A percentile compares a stretch with the other conserved stretches of the same genome.
Evolutionary conservation across 1,140 invertebrate genomes (phyloP).

Genomic region (Caerostris darwini): DNA sequence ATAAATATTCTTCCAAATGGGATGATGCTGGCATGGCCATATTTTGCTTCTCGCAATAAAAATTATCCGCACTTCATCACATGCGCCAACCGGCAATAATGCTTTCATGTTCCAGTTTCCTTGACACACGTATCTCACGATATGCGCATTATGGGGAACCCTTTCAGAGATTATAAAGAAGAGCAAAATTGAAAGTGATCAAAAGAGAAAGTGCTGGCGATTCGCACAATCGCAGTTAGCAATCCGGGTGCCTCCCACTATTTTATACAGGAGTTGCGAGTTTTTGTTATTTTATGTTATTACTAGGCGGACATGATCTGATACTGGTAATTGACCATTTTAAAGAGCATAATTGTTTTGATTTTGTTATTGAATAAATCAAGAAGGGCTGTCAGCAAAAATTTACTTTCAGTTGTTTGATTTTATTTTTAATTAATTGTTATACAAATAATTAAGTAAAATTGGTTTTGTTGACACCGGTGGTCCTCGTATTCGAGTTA

Average conservation of each 20-base stretch:
- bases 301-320: not conserved
- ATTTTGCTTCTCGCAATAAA: constrained; percentile 18
- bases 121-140: constrained; percentile 26
- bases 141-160: not conserved
- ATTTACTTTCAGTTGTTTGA: too few species aligned
- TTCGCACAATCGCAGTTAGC: not conserved
- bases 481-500: too few species aligned
- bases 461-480: too few species aligned
- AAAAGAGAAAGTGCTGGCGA: not conserved
- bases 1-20: not conserved
- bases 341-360: too few species aligned
- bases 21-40: not conserved
- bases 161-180: not conserved
- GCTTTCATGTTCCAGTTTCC: constrained; percentile 17
- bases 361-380: too few species aligned
- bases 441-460: too few species aligned
- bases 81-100: not conserved
- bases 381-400: too few species aligned
- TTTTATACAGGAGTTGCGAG: not conserved
- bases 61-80: constrained; percentile 15
- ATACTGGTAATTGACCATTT: not conserved
- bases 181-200: not conserved
- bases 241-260: not conserved
- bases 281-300: not conserved
- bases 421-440: too few species aligned